Base-by-base conservation (phyloP, 2,888 invertebrate genomes). In the Melinopterus prodromus region DNA sequence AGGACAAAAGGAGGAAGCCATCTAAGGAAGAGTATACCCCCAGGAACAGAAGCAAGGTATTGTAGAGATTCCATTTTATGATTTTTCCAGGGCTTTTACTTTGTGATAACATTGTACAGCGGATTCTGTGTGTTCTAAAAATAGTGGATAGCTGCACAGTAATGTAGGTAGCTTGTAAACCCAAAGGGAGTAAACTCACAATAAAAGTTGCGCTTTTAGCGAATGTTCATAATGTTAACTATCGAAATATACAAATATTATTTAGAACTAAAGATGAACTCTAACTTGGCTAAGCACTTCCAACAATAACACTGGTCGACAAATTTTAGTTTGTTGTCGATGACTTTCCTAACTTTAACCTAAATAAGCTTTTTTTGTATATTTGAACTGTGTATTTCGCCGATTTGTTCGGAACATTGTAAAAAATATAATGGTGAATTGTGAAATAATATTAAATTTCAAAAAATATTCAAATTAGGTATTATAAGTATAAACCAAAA, bases 1-100 rank as follows among this genome's bases (percentile, higher is more conserved):
- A 95, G 90, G 95, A 95, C 89, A 95, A 95, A 88, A 90, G 95
- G 85, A 91, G 95, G 87, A 95, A 95, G 92, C 91, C 95, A 77
- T 95, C 95, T 78, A 95, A 95, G 87, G 95, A 95, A 88, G 95
- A 95, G 16, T 89, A 94, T 90, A 91, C 93, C 89, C 94, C 88
- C 76, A 92, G 95, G 87, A 95, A 93, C 87, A 92, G 94, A 88
- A 95, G 95, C 93, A 95, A 95, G 95, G 95, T 95, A 95, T 91
- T 83, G 81, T 74, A 78, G 15, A 37, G 15, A 37, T 37, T 69
- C 69, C n/a, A 69, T 77, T 53, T 53, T 53, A 53, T 4, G 12
- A 53, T 6, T 72, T 26, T 36, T 16, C 14, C 16, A n/a, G 71
- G 1, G 4, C 12, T 71, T 72, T 72, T n/a, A 16, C 35, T 72